Percentiles rank a stretch among this genome's conserved stretches.
Evolutionary conservation across 2,113 vertebrate species (phyloP).

Genomic region (Cercocebus atys): DNA sequence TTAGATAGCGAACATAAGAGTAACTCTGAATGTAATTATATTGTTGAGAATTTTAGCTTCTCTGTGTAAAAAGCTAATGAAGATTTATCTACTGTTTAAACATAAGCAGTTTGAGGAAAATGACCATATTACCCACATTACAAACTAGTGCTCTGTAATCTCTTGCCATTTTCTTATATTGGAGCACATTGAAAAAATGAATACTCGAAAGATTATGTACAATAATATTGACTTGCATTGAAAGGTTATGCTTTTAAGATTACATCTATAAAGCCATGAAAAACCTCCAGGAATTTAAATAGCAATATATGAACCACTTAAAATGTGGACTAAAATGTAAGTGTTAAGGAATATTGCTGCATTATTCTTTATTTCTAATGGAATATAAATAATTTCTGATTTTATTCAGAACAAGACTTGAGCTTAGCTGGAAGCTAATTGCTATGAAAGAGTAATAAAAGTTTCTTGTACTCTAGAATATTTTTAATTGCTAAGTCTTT

Average conservation of each 20-base stretch:
- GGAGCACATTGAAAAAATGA: accelerated
- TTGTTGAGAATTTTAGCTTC: not conserved
- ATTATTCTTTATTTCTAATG: slow-evolving; percentile 20
- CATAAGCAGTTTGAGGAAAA: not conserved
- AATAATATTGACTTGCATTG: not conserved
- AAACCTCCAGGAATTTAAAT: not conserved
- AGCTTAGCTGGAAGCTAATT: not conserved
- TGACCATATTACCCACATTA: not conserved
- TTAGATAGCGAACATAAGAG: not conserved
- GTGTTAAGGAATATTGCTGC: not conserved
- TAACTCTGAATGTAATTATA: not conserved
- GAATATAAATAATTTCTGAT: not conserved
- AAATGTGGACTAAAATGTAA: not conserved
- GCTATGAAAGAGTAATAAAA: not conserved
- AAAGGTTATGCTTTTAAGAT: slow-evolving; percentile 2
- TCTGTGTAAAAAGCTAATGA: not conserved
- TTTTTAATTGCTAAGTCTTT: not conserved
- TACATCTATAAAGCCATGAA: not conserved
- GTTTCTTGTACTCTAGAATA: not conserved
- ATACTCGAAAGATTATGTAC: slow-evolving; percentile 8
- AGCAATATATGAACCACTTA: not conserved
- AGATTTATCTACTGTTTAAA: not conserved
- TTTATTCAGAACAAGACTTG: slow-evolving; percentile 15
- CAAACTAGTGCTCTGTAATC: not conserved
- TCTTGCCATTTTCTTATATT: not conserved